Evolutionary conservation across 2,888 invertebrate genomes (phyloP).

Genomic region (Coelogynopora nodosa): DNA sequence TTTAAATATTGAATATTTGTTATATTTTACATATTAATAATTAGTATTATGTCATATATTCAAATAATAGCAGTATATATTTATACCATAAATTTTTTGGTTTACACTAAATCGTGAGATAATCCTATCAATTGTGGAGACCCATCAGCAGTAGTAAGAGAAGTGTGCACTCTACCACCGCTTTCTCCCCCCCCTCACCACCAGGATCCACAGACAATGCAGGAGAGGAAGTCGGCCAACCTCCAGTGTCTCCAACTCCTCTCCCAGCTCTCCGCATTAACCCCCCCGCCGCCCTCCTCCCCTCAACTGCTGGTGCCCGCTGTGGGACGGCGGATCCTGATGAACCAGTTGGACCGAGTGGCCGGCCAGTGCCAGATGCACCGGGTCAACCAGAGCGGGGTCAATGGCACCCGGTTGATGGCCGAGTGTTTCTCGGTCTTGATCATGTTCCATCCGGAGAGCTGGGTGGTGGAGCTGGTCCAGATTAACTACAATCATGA

Average conservation of each 20-base stretch:
- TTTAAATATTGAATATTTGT: no score
- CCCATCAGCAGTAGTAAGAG: no score
- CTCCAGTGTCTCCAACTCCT: background rate
- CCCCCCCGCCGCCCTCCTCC: background rate
- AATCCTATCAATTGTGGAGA: no score
- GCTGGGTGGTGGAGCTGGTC: background rate
- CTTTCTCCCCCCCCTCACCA: background rate
- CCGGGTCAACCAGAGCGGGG: background rate
- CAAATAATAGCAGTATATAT: no score
- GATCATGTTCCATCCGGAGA: background rate
- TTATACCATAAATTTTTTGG: no score
- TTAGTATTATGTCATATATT: no score
- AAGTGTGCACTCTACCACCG: background rate
- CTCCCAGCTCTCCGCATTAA: background rate
- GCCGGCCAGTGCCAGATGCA: background rate
- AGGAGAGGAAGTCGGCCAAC: background rate
- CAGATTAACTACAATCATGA: background rate
- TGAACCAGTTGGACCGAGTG: background rate
- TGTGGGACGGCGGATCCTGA: background rate
- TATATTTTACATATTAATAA: no score
- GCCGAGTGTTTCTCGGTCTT: background rate
- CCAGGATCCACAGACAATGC: background rate
- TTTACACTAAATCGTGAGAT: no score
- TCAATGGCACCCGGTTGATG: background rate
- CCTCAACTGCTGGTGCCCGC: background rate